Evolutionary conservation across 2,888 invertebrate species (phyloP).

Genomic region (Zygothrica quintamaculata): DNA sequence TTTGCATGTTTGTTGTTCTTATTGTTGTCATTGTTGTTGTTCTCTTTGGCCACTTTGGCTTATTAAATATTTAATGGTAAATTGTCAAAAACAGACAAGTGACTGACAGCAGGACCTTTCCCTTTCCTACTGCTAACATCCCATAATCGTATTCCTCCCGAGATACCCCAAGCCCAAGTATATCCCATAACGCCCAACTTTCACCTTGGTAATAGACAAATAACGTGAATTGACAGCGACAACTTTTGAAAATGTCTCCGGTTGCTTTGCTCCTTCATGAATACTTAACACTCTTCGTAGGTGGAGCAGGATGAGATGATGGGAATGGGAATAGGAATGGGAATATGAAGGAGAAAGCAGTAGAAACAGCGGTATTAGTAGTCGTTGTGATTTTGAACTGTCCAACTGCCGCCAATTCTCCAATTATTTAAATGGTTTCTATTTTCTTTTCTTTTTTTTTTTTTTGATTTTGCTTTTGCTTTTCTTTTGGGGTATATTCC

Average conservation of each 20-base stretch:
- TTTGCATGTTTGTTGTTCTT: constrained; percentile 48
- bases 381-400: constrained; percentile 18
- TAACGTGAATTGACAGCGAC: constrained; percentile 46
- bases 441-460: constrained; percentile 7
- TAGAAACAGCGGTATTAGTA: background rate
- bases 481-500: background rate
- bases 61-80: constrained; percentile 78
- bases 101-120: constrained; percentile 47
- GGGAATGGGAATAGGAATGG: background rate
- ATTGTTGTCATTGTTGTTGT: constrained; percentile 39
- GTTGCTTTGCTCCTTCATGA: constrained; percentile 43
- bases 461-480: no score
- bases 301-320: background rate
- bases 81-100: constrained; percentile 66
- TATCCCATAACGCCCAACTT: no score
- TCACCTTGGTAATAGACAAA: constrained; percentile 51
- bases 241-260: constrained; percentile 40
- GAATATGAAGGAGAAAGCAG: no score
- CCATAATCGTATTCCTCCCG: background rate
- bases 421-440: constrained; percentile 73
- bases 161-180: no score
- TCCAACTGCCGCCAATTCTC: constrained; percentile 57
- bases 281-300: constrained; percentile 40
- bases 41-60: constrained; percentile 64
- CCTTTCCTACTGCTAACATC: background rate